Evolutionary conservation across 2,888 invertebrate genomes (phyloP), one percentile per base, ranked within the genome.

Genomic region (Eulithis testata): DNA sequence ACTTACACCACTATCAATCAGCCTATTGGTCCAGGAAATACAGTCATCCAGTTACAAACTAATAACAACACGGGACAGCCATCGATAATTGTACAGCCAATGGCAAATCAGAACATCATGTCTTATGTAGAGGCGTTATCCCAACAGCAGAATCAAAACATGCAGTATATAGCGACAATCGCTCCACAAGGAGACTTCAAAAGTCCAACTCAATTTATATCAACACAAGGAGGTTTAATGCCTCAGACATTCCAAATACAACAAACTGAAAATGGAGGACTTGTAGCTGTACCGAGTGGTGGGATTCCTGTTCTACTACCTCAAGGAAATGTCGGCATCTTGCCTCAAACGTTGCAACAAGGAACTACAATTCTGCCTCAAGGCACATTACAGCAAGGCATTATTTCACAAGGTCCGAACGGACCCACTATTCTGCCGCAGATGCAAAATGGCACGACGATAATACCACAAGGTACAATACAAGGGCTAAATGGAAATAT

Each of bases 111-210:
- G 63, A 94, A 94, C 61, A 91, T 95, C 47, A 93, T 95, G 91
- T 95, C 95, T 12, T 96, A 95, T 84, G 95, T 96, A 3, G 96
- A 96, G 78, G 94, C 95, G 0, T 91, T 95, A 72, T 95, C 96
- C 57, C 96, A 96, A 76, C 95, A 95, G 73, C 94, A 95, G 63
- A 95, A 95, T 65, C 95, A 95, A 81, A 96, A 95, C 80, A 92
- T 97, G 85, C 97, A 97, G 77, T 97, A 97, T 76, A 95, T 97
- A 53, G 95, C 96, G 9, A 95, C 96, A 0, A 94, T 96, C 66
- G 94, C 95, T 0, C 95, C 95, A 6, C 95, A 95, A 81, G 91
- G 91, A 60, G 94, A 94, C 53, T 94, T 88, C 55, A 94, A 94
- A 73, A 88, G 89, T 14, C 92, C 91, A 4, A 93, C 94, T 44